Percentiles rank a stretch among this genome's conserved stretches.
These are phyloP conservation scores for Ophion costatus DNA, from an alignment of 2,888 invertebrate genomes.

Conservation along the genomic window DNA sequence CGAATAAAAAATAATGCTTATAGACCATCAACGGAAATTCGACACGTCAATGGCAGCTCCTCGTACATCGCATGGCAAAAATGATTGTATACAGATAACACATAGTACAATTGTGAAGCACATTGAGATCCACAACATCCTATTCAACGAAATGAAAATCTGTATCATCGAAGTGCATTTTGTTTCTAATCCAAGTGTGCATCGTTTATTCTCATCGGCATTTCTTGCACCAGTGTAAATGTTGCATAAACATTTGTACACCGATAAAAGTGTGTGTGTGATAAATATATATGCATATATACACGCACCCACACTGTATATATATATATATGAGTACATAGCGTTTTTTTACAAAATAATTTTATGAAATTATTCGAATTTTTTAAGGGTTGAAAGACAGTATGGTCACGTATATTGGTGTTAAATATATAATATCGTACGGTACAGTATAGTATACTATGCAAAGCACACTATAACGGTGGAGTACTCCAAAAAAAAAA, in stretches of 20 bases:
- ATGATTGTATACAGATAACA: slow-evolving; percentile 51
- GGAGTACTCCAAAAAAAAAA: slow-evolving; percentile 44
- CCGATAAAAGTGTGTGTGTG: neutral
- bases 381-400: slow-evolving; percentile 57
- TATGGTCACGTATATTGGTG: slow-evolving; percentile 54
- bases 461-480: slow-evolving; percentile 32
- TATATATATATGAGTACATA: slow-evolving; percentile 1
- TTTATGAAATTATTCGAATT: slow-evolving; percentile 55
- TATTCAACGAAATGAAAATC: neutral
- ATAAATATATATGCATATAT: slow-evolving; percentile 39
- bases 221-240: slow-evolving; percentile 15
- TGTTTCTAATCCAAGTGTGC: slow-evolving; percentile 21
- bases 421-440: slow-evolving; percentile 53
- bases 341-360: slow-evolving; percentile 43
- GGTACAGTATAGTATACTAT: slow-evolving; percentile 32
- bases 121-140: slow-evolving; percentile 34
- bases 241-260: neutral
- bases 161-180: neutral
- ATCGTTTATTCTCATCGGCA: slow-evolving; percentile 57
- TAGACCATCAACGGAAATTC: neutral
- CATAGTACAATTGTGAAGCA: slow-evolving; percentile 41
- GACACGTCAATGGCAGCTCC: slow-evolving; percentile 25
- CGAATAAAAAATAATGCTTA: slow-evolving; percentile 9
- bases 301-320: neutral
- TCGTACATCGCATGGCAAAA: slow-evolving; percentile 33